Conservation (phyloP, 2,113 vertebrate genomes). For the Hypomesus transpacificus region DNA sequence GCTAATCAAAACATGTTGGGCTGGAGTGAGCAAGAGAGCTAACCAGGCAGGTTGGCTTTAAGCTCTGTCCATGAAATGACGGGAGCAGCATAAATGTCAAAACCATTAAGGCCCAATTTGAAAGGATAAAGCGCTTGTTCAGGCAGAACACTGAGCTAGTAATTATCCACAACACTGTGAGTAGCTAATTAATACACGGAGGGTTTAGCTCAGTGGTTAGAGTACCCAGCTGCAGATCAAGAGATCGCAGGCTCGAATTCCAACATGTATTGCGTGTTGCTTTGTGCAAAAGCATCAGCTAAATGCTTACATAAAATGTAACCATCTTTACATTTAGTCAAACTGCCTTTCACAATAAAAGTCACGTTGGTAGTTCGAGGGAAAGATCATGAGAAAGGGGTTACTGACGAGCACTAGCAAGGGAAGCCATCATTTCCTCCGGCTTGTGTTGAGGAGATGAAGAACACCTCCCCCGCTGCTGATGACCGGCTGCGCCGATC, state of each 20-base stretch:
- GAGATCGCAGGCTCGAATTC: too few relatives aligned
- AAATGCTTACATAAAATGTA: too few relatives aligned
- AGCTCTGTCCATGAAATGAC: constrained; percentile 26
- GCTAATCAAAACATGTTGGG: constrained; percentile 13
- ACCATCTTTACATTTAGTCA: too few relatives aligned
- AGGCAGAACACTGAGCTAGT: not conserved
- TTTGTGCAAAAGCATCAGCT: too few relatives aligned
- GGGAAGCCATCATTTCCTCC: not conserved
- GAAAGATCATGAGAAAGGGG: too few relatives aligned
- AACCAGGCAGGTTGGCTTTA: not conserved
- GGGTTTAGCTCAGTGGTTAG: too few relatives aligned
- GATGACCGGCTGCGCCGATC: constrained; percentile 15
- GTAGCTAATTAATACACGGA: too few relatives aligned
- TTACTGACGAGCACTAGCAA: too few relatives aligned
- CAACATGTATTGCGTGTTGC: too few relatives aligned
- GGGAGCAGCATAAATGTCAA: constrained; percentile 17
- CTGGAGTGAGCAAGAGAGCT: constrained; percentile 7
- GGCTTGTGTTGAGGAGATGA: constrained; percentile 29
- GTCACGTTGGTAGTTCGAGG: too few relatives aligned
- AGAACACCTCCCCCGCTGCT: constrained; percentile 27
- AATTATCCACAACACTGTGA: constrained; percentile 3
- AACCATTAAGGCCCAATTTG: not conserved
- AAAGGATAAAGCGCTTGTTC: not conserved
- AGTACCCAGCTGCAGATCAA: too few relatives aligned
- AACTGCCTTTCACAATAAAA: too few relatives aligned